Percentiles rank a stretch among this genome's conserved stretches.
Evolutionary conservation across 2,113 vertebrate genomes (phyloP).

Genomic region (Penelope pileata): DNA sequence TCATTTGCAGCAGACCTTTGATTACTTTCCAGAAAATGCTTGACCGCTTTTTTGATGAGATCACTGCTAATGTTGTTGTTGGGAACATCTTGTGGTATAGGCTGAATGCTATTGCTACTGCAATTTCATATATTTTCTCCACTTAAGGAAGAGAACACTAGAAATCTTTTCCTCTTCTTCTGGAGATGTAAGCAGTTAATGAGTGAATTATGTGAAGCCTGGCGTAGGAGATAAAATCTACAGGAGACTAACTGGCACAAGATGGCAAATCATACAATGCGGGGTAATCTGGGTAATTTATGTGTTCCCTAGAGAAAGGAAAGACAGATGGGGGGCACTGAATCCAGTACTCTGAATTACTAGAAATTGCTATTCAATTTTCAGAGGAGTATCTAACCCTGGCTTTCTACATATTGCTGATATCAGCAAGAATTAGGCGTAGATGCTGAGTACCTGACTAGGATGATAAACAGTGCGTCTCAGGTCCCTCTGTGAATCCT

Average conservation of each 20-base stretch:
- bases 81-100: neutral
- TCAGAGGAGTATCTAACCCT: neutral
- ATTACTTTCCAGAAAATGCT: slow-evolving; percentile 59
- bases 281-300: neutral
- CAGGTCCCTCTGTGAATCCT: neutral
- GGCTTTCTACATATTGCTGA: neutral
- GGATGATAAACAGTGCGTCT: neutral
- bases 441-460: neutral
- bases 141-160: neutral
- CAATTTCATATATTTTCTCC: neutral
- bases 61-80: slow-evolving; percentile 1
- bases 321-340: neutral
- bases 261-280: neutral
- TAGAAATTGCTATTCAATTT: neutral
- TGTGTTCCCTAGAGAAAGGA: neutral
- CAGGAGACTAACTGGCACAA: neutral
- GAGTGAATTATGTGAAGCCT: neutral
- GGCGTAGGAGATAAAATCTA: neutral
- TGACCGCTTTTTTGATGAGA: slow-evolving; percentile 37
- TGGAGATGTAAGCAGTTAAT: neutral
- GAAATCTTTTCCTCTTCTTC: neutral
- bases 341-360: neutral
- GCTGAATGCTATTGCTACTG: neutral
- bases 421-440: neutral
- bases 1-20: slow-evolving; percentile 55